Evolutionary conservation across 2,888 invertebrate genomes (phyloP), one percentile per base, ranked within the genome.

Genomic region (Conistra vaccinii): DNA sequence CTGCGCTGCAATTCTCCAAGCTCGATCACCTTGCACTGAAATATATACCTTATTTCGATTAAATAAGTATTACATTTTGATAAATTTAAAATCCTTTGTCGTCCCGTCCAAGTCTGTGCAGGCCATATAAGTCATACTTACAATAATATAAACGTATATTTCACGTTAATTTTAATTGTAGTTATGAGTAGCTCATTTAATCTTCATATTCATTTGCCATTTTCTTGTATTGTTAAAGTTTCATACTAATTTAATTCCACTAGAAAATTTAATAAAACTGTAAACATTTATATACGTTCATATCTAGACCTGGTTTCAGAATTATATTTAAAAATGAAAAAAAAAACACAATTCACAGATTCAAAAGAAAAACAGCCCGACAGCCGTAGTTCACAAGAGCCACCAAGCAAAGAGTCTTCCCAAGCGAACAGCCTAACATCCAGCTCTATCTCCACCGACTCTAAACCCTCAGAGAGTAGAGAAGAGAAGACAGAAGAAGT

Each of bases 401-500:
- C 95, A 0, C 89, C 87, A 51, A 94, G 95, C 86, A 96, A 95
- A 89, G 96, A 96, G 51, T 91, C 93, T 0, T 96, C 96, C 3
- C 95, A 95, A 80, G 94, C 96, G 0, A 94, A 94, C 91, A 96
- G 96, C 68, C 86, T 96, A 1, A 95, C 96, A 0, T 96, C 96
- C 4, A 95, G 95, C 80, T 95, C 95, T 10, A 94, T 94, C 82
- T 95, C 96, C 2, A 95, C 92, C 39, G 96, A 96, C 84, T 95
- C 95, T 39, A 95, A 95, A 87, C 93, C 94, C 2, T 94, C 94
- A 2, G 95, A 94, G 32, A 89, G 85, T 57, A 90, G 89, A 85
- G 93, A 93, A 70, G 90, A 92, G 74, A 88, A 89, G 65, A 73
- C 84, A 39, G 90, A 91, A 83, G 91, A 90, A 51, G 83, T 78